Evolutionary conservation across 2,113 vertebrate species (phyloP), one percentile per base, ranked within the genome.

Genomic region (Pollimyrus isidori): DNA sequence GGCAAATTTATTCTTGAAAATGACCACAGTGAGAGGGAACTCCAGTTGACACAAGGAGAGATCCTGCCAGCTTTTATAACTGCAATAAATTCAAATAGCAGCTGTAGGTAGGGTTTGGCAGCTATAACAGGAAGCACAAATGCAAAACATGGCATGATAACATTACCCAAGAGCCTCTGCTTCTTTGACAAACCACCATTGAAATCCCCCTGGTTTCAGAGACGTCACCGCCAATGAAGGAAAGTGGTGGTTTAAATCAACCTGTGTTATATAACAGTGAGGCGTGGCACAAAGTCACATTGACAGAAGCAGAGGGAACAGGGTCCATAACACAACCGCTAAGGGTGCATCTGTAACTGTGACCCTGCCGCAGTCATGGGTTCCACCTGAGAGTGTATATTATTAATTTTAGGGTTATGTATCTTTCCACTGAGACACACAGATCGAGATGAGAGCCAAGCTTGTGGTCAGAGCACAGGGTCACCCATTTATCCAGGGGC

Each of bases 1-100:
- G 85, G 50, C 9, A 87, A 52, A 56, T 56, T 4, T 56, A 52
- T 53, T 87, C 50, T 87, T 56, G 45, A 23, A 84, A 46, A 48
- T 84, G 35, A 84, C 82, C 82, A n/a, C 45, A 84, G 82, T n/a
- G 50, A 87, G 49, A 56, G 17, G n/a, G 45, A 87, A 87, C 52
- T 46, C 42, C 42, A 86, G 42, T 85, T 69, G n/a, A 58, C 50
- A 53, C 10, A 53, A 39, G 15, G 26, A 11, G 30, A 50, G 85
- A 56, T 35, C 85, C 85, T 53, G 50, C 50, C 26, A 9, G n/a
- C 11, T 56, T 87, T 53, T 87, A 87, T 87, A 35, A 48, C 50
- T 13, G 0, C 30, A 39, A 19, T 84, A 53, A n/a, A 56, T 30
- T 86, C 13, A 11, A 35, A 76, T 39, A 56, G 26, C 26, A 52